phyloP scores from a whole-genome alignment of 2,113 vertebrate genomes.

The Carassius carassius region DNA sequence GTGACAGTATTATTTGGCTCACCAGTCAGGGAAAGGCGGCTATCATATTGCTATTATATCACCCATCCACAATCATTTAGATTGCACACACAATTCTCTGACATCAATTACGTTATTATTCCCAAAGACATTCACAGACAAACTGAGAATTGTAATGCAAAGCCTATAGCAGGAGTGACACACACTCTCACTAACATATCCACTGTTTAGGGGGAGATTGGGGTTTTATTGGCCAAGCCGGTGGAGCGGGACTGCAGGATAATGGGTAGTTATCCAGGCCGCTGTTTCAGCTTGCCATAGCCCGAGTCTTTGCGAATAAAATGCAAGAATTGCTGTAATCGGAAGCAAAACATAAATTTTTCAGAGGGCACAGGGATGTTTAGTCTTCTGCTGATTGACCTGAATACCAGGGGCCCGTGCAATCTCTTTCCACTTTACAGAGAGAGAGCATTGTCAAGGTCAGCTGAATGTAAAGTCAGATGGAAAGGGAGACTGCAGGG shows the following conservation, averaged over 20 bases:
- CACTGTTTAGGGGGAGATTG: slow-evolving; percentile 42
- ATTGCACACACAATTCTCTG: slow-evolving; percentile 8
- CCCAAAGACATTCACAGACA: slow-evolving; percentile 26
- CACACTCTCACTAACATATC: slow-evolving; percentile 3
- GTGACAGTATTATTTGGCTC: slow-evolving; percentile 30
- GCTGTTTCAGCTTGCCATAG: slow-evolving; percentile 15
- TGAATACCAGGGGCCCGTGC: slow-evolving; percentile 10
- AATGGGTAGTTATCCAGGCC: slow-evolving; percentile 42
- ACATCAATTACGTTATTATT: slow-evolving; percentile 24
- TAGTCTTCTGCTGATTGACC: slow-evolving; percentile 65
- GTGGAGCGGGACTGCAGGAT: slow-evolving; percentile 42
- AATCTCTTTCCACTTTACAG: slow-evolving; percentile 45
- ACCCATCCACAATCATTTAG: slow-evolving; percentile 28
- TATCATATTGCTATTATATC: slow-evolving; percentile 27
- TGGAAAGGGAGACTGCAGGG: slow-evolving; percentile 29
- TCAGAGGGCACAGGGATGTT: slow-evolving; percentile 9
- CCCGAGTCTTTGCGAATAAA: slow-evolving; percentile 30
- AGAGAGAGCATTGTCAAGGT: slow-evolving; percentile 29
- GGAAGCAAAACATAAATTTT: slow-evolving; percentile 46
- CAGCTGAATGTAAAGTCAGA: slow-evolving; percentile 32
- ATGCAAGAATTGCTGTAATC: slow-evolving; percentile 41
- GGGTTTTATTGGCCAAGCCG: slow-evolving; percentile 45
- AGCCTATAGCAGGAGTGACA: slow-evolving; percentile 6
- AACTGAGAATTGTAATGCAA: slow-evolving; percentile 18
- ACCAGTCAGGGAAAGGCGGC: slow-evolving; percentile 12